phyloP scores from a whole-genome alignment of 2,888 invertebrate species.

The Drosophila testacea region DNA sequence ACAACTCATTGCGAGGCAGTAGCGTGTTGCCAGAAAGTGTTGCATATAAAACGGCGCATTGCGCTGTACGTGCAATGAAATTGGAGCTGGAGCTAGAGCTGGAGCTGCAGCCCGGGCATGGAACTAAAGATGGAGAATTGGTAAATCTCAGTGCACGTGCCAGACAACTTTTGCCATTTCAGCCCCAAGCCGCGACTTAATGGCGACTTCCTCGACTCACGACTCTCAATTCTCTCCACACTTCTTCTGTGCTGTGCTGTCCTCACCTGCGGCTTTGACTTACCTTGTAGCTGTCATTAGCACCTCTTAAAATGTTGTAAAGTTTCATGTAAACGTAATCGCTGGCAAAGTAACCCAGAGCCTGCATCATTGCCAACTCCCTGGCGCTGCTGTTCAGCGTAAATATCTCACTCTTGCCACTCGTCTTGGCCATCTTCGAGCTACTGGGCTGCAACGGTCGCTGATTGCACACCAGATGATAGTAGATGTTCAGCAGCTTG shows the following conservation, averaged over 20 bases:
- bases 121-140: constrained; percentile 30
- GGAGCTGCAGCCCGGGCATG: not conserved
- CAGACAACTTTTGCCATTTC: constrained; percentile 74
- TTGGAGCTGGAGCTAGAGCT: constrained; percentile 1
- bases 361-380: constrained; percentile 78
- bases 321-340: constrained; percentile 94
- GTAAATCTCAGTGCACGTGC: constrained; percentile 77
- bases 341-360: constrained; percentile 88
- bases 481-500: constrained; percentile 85
- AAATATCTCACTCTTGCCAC: constrained; percentile 81
- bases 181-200: constrained; percentile 62
- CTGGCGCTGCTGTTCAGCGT: constrained; percentile 55
- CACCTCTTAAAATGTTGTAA: constrained; percentile 92
- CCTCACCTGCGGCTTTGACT: constrained; percentile 64
- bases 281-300: constrained; percentile 95
- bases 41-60: constrained; percentile 74
- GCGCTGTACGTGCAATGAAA: constrained; percentile 70
- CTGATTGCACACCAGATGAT: constrained; percentile 84
- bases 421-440: constrained; percentile 66
- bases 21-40: constrained; percentile 58
- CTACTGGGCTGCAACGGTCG: constrained; percentile 76
- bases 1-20: constrained; percentile 67
- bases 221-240: not conserved
- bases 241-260: not conserved
- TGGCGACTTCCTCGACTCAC: constrained; percentile 34